phyloP scores from a whole-genome alignment of 2,113 vertebrate genomes.

The Sturnus vulgaris region DNA sequence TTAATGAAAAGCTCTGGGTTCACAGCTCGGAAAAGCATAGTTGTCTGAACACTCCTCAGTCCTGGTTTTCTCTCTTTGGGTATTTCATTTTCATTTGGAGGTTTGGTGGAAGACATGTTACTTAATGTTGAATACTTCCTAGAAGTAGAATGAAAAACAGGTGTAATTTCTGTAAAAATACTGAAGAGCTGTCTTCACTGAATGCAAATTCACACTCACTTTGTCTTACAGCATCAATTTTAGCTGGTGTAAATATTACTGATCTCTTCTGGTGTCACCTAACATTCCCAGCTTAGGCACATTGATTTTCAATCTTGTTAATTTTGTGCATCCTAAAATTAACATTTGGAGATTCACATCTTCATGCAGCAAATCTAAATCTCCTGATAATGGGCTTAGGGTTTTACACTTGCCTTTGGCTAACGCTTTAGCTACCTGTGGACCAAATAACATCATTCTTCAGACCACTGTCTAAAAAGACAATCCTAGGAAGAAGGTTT shows the following conservation, averaged over 20 bases:
- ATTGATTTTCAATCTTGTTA: background rate
- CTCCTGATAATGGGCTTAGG: background rate
- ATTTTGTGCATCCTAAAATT: background rate
- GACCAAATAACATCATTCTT: background rate
- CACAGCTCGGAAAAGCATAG: constrained; percentile 87
- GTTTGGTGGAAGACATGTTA: constrained; percentile 78
- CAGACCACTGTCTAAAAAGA: background rate
- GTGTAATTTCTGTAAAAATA: background rate
- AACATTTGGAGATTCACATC: background rate
- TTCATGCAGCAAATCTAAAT: background rate
- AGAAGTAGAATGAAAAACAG: background rate
- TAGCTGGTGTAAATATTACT: background rate
- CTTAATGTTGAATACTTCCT: constrained; percentile 12
- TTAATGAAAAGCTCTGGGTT: constrained; percentile 97
- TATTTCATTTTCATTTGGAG: constrained; percentile 51
- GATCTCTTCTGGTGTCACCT: fast-evolving
- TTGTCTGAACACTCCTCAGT: constrained; percentile 80
- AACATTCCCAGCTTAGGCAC: background rate
- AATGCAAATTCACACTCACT: background rate
- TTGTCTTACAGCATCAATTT: background rate
- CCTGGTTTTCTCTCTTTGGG: constrained; percentile 76
- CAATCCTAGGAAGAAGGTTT: background rate
- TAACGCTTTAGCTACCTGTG: background rate
- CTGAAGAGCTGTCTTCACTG: background rate
- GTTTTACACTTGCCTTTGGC: background rate